Evolutionary conservation across 2,113 vertebrate species (phyloP).

Genomic region (Chlorocebus sabaeus): DNA sequence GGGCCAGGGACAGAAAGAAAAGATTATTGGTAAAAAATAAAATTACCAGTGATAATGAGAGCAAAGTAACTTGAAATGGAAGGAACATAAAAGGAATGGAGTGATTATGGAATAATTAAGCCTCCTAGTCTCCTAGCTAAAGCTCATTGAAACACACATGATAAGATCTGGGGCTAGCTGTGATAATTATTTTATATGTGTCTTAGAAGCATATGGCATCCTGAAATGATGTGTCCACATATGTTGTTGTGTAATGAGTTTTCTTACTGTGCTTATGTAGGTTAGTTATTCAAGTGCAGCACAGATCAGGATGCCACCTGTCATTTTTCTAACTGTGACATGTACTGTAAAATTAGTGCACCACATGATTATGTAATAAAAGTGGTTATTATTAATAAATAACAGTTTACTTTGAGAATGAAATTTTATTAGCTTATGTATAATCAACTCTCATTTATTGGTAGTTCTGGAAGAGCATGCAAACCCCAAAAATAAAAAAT

Average conservation of each 20-base stretch:
- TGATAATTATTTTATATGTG: conserved; percentile 63
- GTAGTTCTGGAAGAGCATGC: neutral
- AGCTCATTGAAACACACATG: conserved; percentile 45
- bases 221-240: conserved; percentile 65
- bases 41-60: conserved; percentile 26
- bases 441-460: neutral
- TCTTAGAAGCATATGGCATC: conserved; percentile 66
- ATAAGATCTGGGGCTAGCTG: conserved; percentile 1
- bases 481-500: neutral
- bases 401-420: neutral
- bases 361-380: neutral
- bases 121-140: conserved; percentile 37
- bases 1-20: neutral
- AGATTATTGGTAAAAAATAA: conserved; percentile 40
- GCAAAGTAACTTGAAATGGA: neutral
- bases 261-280: conserved; percentile 63
- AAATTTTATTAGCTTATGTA: neutral
- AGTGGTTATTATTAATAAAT: neutral
- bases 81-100: conserved; percentile 6
- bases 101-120: conserved; percentile 54
- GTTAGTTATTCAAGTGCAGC: conserved; percentile 55
- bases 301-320: conserved; percentile 42
- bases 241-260: conserved; percentile 67
- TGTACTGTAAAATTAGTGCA: conserved; percentile 28
- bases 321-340: conserved; percentile 33